These are phyloP conservation scores for Entomobrya proxima DNA, from an alignment of 2,888 invertebrate species.

Conservation along the genomic window DNA sequence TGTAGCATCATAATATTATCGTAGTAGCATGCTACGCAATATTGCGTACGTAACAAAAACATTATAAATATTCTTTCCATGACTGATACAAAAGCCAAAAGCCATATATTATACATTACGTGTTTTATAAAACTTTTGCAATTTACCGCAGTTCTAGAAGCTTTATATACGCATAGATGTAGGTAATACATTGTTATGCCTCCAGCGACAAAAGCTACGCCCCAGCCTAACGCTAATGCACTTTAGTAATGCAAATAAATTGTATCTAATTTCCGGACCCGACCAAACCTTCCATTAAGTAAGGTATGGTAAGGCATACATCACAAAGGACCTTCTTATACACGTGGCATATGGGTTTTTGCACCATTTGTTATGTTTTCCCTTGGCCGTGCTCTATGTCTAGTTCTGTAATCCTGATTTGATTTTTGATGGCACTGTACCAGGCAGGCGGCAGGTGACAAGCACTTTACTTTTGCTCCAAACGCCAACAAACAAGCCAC, in stretches of 20 bases:
- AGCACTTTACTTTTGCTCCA: constrained; percentile 46
- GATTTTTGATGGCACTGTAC: constrained; percentile 46
- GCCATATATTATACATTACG: too few relatives aligned
- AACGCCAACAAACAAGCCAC: not conserved
- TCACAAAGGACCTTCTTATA: not conserved
- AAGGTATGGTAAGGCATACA: constrained; percentile 10
- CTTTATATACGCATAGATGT: not conserved
- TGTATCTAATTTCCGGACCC: constrained; percentile 69
- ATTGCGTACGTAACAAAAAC: too few relatives aligned
- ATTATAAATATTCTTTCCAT: too few relatives aligned
- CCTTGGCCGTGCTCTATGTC: not conserved
- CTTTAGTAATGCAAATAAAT: constrained; percentile 66
- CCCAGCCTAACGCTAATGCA: constrained; percentile 49
- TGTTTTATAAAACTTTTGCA: too few relatives aligned
- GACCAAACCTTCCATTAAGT: constrained; percentile 52
- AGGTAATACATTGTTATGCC: too few relatives aligned
- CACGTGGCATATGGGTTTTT: not conserved
- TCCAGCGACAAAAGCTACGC: constrained; percentile 17
- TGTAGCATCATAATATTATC: too few relatives aligned
- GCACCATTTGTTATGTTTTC: not conserved
- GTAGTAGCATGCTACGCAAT: too few relatives aligned
- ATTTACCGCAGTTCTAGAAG: too few relatives aligned
- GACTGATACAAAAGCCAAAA: too few relatives aligned
- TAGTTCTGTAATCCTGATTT: not conserved
- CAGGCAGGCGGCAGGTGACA: constrained; percentile 69